phyloP scores from a whole-genome alignment of 2,113 vertebrate genomes.

The Pollachius pollachius region DNA sequence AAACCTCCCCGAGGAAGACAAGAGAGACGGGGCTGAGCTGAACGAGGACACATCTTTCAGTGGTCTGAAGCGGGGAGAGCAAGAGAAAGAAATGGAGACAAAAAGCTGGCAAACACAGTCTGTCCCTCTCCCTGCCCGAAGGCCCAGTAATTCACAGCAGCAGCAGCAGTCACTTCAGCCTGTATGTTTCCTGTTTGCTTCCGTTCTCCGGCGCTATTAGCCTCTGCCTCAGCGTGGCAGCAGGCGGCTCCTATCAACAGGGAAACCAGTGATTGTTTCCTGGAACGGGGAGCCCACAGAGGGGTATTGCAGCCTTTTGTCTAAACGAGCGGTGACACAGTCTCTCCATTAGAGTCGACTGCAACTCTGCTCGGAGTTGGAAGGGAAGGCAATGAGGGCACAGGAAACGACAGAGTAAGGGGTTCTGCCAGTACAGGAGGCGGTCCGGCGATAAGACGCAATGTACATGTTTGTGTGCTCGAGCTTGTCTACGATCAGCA shows the following conservation, averaged over 20 bases:
- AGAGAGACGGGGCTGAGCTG: neutral
- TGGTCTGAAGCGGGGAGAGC: neutral
- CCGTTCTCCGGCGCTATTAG: conserved; percentile 16
- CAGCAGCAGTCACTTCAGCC: conserved; percentile 33
- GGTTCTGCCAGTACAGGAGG: conserved; percentile 10
- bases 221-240: conserved; percentile 9
- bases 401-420: conserved; percentile 5
- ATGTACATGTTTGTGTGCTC: conserved; percentile 8
- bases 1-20: conserved; percentile 26
- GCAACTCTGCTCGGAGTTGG: neutral
- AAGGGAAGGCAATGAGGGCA: conserved; percentile 9
- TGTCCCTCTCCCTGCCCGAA: conserved; percentile 20
- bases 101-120: conserved; percentile 6
- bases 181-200: conserved; percentile 16
- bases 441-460: neutral
- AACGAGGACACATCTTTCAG: neutral
- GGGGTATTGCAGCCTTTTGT: neutral
- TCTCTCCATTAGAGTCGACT: neutral
- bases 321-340: conserved; percentile 6
- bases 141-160: conserved; percentile 35
- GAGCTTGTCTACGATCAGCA: neutral
- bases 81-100: neutral
- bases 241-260: conserved; percentile 16
- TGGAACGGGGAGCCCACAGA: conserved; percentile 19
- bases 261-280: conserved; percentile 27